phyloP scores from a whole-genome alignment of 2,113 vertebrate genomes.

The Dendropsophus ebraccatus region DNA sequence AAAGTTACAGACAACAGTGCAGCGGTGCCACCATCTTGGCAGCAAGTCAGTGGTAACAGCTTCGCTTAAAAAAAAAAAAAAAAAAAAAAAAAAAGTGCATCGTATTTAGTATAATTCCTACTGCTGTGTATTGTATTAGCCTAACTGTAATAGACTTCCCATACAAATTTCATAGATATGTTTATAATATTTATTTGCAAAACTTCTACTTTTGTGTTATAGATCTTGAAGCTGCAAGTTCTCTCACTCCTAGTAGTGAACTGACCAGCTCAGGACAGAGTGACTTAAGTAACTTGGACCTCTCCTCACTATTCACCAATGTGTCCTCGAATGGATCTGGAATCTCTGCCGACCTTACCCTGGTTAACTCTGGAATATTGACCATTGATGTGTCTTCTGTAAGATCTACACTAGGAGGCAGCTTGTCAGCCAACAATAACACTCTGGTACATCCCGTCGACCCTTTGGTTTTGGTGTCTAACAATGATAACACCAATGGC shows the following conservation, averaged over 20 bases:
- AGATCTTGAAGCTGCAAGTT: conserved; percentile 87
- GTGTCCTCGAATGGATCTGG: conserved; percentile 72
- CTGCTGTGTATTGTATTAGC: too few species aligned
- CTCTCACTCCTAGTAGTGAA: conserved; percentile 88
- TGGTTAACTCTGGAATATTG: conserved; percentile 88
- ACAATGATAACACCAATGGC: conserved; percentile 77
- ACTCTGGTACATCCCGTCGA: conserved; percentile 81
- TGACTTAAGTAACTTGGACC: conserved; percentile 86
- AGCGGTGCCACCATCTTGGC: too few species aligned
- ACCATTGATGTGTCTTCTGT: conserved; percentile 88
- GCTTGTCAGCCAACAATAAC: conserved; percentile 66
- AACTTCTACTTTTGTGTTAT: conserved; percentile 61
- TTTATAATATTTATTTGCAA: too few species aligned
- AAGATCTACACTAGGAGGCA: conserved; percentile 74
- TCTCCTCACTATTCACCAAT: conserved; percentile 87
- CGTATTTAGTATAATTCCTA: too few species aligned
- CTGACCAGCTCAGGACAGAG: conserved; percentile 82
- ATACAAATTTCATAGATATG: too few species aligned
- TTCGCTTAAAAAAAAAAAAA: too few species aligned
- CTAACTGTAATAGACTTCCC: background rate
- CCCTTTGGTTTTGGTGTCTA: conserved; percentile 85
- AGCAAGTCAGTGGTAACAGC: too few species aligned
- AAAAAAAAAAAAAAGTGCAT: too few species aligned
- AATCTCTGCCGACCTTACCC: conserved; percentile 80
- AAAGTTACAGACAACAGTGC: too few species aligned